These are phyloP conservation scores for Calypte anna DNA, from an alignment of 2,113 vertebrate species.

Conservation along the genomic window DNA sequence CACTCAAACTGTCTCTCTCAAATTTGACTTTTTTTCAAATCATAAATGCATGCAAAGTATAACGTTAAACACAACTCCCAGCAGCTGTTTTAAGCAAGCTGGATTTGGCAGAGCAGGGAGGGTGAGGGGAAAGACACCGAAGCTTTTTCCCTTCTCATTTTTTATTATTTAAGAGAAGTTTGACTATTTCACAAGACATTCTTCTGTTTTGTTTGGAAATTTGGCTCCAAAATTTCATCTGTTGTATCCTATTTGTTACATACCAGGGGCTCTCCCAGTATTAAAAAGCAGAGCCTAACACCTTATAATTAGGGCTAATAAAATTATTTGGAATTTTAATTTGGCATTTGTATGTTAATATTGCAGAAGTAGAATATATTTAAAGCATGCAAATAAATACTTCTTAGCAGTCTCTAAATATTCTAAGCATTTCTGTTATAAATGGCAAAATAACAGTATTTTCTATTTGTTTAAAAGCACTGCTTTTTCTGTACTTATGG, in stretches of 20 bases:
- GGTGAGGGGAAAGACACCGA: neutral
- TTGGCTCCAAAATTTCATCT: neutral
- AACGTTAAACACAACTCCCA: constrained; percentile 73
- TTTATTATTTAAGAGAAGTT: neutral
- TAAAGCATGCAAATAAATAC: constrained; percentile 17
- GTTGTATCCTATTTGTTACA: neutral
- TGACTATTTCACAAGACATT: neutral
- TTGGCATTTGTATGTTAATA: neutral
- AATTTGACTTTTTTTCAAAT: constrained; percentile 75
- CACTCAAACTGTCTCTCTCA: constrained; percentile 87
- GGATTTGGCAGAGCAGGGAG: neutral
- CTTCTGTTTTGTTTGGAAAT: neutral
- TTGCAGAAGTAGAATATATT: neutral
- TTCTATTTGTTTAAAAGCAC: constrained; percentile 61
- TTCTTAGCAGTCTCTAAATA: neutral
- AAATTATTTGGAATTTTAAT: neutral
- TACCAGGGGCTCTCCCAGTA: neutral
- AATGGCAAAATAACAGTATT: constrained; percentile 41
- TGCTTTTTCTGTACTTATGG: constrained; percentile 37
- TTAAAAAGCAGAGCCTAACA: neutral
- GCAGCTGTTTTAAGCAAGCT: constrained; percentile 59
- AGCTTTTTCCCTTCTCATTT: neutral
- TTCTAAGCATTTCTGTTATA: constrained; percentile 43
- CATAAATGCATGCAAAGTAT: constrained; percentile 89
- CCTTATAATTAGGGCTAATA: neutral